Conservation (phyloP, 2,113 vertebrate genomes). For the Tor tambroides region DNA sequence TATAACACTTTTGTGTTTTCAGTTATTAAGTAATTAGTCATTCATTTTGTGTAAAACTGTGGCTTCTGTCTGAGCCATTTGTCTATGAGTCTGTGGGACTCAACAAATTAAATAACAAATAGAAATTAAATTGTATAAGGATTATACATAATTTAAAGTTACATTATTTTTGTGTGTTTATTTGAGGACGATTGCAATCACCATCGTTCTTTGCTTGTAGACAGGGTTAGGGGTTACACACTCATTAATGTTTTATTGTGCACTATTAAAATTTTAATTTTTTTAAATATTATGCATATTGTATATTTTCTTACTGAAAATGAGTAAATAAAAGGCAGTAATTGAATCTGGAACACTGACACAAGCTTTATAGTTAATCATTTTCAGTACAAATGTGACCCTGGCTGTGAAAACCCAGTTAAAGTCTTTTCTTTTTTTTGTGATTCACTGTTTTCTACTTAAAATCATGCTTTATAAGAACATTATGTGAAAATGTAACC, state of each 20-base stretch:
- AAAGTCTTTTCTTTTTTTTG: no score
- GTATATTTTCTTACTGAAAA: background rate
- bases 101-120: background rate
- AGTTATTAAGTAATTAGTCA: background rate
- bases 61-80: background rate
- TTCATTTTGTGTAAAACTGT: background rate
- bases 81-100: background rate
- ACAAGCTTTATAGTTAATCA: background rate
- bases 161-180: background rate
- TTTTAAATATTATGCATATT: background rate
- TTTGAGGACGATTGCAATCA: background rate
- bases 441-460: no score
- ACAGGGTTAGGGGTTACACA: background rate
- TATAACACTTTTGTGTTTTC: conserved; percentile 12
- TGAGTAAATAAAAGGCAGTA: background rate
- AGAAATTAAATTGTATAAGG: background rate
- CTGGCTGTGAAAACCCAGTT: no score
- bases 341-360: background rate
- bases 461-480: no score
- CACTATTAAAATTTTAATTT: background rate
- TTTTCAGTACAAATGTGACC: background rate
- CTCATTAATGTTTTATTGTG: background rate
- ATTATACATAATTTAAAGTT: background rate
- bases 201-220: background rate
- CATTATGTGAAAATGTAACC: no score